Evolutionary conservation across 2,797 vertebrate genomes (phyloP).

Genomic region (Garrulus glandarius): DNA sequence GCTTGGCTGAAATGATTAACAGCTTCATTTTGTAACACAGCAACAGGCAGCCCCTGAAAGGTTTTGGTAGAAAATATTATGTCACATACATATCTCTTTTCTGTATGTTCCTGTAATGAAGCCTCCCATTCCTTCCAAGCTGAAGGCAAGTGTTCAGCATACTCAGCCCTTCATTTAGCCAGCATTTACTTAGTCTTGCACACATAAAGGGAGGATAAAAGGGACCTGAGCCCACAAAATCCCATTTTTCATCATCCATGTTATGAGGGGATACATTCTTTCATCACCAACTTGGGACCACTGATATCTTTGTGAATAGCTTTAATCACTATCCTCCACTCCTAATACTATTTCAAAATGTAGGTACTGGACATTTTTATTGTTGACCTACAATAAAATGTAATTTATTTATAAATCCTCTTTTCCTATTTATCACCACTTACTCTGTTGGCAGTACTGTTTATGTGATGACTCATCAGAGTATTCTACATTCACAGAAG

Average conservation of each 20-base stretch:
- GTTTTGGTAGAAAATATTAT: background rate
- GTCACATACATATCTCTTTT: background rate
- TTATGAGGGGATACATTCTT: background rate
- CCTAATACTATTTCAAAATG: background rate
- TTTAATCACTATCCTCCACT: fast-evolving
- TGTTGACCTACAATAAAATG: background rate
- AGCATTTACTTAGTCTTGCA: background rate
- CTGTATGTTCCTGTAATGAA: background rate
- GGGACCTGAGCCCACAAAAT: background rate
- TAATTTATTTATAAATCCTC: background rate
- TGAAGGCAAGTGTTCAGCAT: background rate
- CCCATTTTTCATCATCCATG: background rate
- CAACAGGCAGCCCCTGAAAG: background rate
- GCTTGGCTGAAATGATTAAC: constrained; percentile 71
- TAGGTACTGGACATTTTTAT: background rate
- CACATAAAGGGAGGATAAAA: background rate
- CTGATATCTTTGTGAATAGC: background rate
- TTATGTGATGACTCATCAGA: background rate
- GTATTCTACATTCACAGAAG: background rate
- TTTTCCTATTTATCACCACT: background rate
- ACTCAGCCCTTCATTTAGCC: background rate
- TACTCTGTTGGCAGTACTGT: background rate
- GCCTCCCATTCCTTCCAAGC: background rate
- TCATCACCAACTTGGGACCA: background rate
- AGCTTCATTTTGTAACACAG: background rate